These are phyloP conservation scores for Nasonia oneida DNA, from an alignment of 2,888 invertebrate species.

Conservation along the genomic window DNA sequence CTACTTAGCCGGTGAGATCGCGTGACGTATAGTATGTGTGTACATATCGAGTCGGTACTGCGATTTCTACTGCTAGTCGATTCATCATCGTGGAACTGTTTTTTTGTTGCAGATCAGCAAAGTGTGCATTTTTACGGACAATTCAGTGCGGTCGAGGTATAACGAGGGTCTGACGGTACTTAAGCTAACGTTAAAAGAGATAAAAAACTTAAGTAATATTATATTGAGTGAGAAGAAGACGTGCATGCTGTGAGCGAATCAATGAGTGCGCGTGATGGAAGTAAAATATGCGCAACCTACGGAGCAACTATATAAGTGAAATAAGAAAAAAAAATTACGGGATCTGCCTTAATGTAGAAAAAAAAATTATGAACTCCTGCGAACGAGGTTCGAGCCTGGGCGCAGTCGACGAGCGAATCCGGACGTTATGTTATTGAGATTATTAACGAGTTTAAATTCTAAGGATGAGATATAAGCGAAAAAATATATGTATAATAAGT, in stretches of 20 bases:
- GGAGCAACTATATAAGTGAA: conserved; percentile 22
- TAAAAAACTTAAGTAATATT: conserved; percentile 20
- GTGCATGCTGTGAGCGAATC: conserved; percentile 26
- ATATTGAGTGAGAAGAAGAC: conserved; percentile 12
- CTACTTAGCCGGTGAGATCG: not conserved
- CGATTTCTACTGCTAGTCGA: not conserved
- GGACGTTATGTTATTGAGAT: conserved; percentile 51
- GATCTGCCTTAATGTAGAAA: conserved; percentile 59
- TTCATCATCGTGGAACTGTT: not conserved
- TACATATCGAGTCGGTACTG: not conserved
- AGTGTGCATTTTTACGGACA: conserved; percentile 53
- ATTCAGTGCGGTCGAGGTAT: conserved; percentile 33
- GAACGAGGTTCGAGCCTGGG: conserved; percentile 33
- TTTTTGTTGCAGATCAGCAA: conserved; percentile 57
- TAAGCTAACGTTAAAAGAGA: conserved; percentile 27
- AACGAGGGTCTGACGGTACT: conserved; percentile 48
- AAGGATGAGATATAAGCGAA: conserved; percentile 24
- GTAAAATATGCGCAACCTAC: conserved; percentile 15
- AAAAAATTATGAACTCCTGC: conserved; percentile 34
- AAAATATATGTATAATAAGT: conserved; percentile 57
- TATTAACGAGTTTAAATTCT: conserved; percentile 48
- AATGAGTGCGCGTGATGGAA: conserved; percentile 28
- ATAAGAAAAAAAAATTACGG: conserved; percentile 42
- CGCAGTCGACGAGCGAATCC: conserved; percentile 13
- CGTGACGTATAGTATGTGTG: not conserved